Evolutionary conservation across 2,888 invertebrate species (phyloP), one percentile per base, ranked within the genome.

Genomic region (Caenorhabditis sp.): DNA sequence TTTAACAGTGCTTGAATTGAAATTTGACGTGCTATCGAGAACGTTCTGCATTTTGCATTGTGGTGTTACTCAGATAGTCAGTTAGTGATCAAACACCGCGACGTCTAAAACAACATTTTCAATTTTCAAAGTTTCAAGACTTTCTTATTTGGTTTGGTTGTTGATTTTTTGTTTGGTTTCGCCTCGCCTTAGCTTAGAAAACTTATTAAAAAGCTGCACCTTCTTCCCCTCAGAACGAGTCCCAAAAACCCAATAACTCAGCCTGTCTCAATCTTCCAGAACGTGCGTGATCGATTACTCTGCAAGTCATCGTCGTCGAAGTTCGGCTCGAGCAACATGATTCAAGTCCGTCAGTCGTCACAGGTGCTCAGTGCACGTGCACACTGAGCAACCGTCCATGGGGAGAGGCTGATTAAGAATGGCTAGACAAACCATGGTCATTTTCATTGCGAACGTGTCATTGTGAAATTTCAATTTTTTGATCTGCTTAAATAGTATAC

Each of bases 271-370:
- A 44, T 47, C 31, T 76, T 59, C 35, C 70, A 77, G 77, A 77
- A 77, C 41, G 70, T 77, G n/a, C 77, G 77, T n/a, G 77, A 77
- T 44, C 61, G 69, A 41, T 24, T 77, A 7, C 35, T 77, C 12
- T 77, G 77, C 41, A 41, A 47, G 12, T 44, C 56, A 14, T 26
- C 44, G 1, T 14, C 35, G 19, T 77, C 77, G 19, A 77, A 77
- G 24, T n/a, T 63, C 14, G 54, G 44, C 10, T 77, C 77, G 5
- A 54, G 19, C 31, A 77, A 70, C 56, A 77, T 77, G 69, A 63
- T 70, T 41, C 77, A 77, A 63, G 69, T 77, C 6, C 69, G 70
- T 19, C 77, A 77, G 24, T 4, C 38, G 3, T 69, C 69, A 8
- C 76, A 76, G 38, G 75, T 75, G 66, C 12, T 66, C 44, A 58